Conservation (phyloP, 37 sponge, comb jelly and placozoan genomes). For the Agelas oroides region DNA sequence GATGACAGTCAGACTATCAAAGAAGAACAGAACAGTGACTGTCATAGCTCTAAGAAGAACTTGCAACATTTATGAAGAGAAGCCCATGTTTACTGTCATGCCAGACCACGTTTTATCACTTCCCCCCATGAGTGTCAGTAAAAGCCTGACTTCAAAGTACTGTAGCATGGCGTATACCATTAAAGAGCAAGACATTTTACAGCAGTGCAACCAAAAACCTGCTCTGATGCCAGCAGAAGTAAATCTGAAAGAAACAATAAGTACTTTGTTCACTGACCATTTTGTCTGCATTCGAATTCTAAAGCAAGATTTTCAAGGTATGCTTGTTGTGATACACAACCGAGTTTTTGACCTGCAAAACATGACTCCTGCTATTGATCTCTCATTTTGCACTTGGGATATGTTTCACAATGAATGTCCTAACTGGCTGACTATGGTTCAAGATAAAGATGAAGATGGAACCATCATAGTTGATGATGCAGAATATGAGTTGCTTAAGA, state of each 20-base stretch:
- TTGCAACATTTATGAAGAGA: background rate
- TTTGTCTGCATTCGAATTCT: too few relatives aligned
- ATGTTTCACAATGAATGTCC: background rate
- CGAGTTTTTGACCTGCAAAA: background rate
- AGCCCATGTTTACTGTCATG: background rate
- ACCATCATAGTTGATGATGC: conserved; percentile 7
- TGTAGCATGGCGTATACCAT: too few relatives aligned
- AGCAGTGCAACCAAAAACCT: background rate
- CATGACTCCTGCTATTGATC: conserved; percentile 20
- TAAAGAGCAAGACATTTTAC: too few relatives aligned
- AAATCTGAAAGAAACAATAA: background rate
- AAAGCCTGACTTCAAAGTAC: too few relatives aligned
- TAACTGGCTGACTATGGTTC: background rate
- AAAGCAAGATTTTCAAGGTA: background rate
- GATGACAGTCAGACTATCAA: conserved; percentile 6
- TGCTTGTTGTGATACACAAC: conserved; percentile 2
- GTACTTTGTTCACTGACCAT: too few relatives aligned
- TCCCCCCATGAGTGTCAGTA: background rate
- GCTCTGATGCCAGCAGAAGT: background rate
- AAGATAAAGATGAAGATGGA: background rate
- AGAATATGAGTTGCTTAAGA: conserved; percentile 21
- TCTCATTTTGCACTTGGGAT: conserved; percentile 8
- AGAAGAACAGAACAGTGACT: background rate
- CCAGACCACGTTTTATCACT: background rate
- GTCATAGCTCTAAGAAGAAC: background rate